Conservation (phyloP, 2,797 vertebrate genomes). For the Adrianichthys oophorus region DNA sequence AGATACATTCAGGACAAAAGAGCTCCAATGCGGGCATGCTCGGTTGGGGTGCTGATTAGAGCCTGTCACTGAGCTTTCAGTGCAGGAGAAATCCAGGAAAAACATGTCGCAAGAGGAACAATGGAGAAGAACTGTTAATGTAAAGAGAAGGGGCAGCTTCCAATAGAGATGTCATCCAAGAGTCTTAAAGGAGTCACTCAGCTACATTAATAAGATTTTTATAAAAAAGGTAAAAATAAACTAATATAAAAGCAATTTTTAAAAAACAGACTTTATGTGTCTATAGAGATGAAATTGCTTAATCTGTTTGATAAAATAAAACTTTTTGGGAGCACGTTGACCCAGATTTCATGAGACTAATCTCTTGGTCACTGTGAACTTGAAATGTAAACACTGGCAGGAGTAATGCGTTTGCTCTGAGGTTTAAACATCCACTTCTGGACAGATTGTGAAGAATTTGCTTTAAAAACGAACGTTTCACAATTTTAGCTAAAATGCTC, state of each 20-base stretch:
- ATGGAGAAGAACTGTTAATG: slow-evolving; percentile 12
- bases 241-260: neutral
- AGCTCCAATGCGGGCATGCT: slow-evolving; percentile 18
- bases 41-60: slow-evolving; percentile 39
- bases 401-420: neutral
- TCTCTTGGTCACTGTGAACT: slow-evolving; percentile 18
- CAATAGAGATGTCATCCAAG: slow-evolving; percentile 25
- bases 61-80: slow-evolving; percentile 38
- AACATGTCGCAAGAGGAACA: slow-evolving; percentile 36
- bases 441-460: neutral
- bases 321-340: neutral
- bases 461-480: neutral
- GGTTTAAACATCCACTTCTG: neutral
- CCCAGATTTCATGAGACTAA: neutral
- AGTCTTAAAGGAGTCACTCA: neutral
- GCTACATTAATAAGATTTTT: neutral
- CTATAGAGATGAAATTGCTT: neutral
- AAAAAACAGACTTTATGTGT: neutral
- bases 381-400: slow-evolving; percentile 12
- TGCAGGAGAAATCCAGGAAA: slow-evolving; percentile 19
- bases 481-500: too few species aligned
- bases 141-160: neutral
- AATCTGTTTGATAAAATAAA: neutral
- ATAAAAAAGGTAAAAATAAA: neutral
- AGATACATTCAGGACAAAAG: slow-evolving; percentile 47